Evolutionary conservation across 2,888 invertebrate genomes (phyloP), one percentile per base, ranked within the genome.

Genomic region (Epinotia bilunana): DNA sequence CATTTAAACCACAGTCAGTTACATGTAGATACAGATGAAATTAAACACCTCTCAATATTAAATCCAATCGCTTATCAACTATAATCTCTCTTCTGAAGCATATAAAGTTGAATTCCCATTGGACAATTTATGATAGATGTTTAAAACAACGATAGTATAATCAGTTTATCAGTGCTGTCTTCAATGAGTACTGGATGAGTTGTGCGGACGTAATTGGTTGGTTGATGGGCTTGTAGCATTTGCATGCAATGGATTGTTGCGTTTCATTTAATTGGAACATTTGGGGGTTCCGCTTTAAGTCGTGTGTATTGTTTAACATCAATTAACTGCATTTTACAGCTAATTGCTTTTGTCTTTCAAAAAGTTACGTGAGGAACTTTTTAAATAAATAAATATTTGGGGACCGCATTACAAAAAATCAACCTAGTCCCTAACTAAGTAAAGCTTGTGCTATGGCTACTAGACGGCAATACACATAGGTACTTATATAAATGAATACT

Each of bases 221-320:
- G 39, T 63, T 62, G 68, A 68, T 63, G 69, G 55, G 28, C 57
- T 74, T 33, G 49, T 58, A 46, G 33, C 72, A 61, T 74, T 68
- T 69, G 69, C 68, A 74, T 74, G 69, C 57, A 74, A 74, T 74
- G 63, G 68, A 74, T 63, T 57, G 39, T 33, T 49, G 63, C 43
- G 63, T 46, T 62, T 23, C 16, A 39, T 62, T 65, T 62, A 23
- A 62, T 68, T 67, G 55, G 39, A 33, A 55, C 53, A 67, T 18
- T 67, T n/a, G 55, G 7, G 33, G 33, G 12, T 57, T 39, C 7
- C 12, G 57, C 39, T 64, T 65, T 7, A 55, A 39, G 39, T 33
- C 39, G 6, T 60, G 0, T 33, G 12, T 57, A 55, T 55, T 55
- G n/a, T 18, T 57, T 57, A 57, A 28, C 58, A 58, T 28, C 3